Percentiles rank a stretch among this genome's conserved stretches.
Evolutionary conservation across 2,113 vertebrate species (phyloP).

Genomic region (Athene cunicularia): DNA sequence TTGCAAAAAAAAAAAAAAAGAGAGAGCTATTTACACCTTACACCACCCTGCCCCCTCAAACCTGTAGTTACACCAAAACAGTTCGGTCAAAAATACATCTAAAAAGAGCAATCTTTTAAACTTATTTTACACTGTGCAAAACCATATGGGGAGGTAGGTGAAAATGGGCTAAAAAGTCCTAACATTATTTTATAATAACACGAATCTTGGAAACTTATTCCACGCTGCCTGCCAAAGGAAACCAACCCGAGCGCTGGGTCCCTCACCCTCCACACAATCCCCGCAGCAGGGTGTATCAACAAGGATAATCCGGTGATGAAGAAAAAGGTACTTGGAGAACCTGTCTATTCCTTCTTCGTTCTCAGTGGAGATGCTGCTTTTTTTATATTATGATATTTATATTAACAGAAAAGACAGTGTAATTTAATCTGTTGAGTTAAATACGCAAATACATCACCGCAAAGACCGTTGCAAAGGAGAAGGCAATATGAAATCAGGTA

Average conservation of each 20-base stretch:
- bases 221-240: background rate
- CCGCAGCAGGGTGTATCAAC: background rate
- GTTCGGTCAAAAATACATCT: no score
- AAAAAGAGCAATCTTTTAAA: no score
- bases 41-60: no score
- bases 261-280: rapidly evolving
- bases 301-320: background rate
- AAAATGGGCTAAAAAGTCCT: no score
- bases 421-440: background rate
- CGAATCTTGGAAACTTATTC: no score
- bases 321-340: background rate
- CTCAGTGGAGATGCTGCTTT: background rate
- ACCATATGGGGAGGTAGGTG: no score
- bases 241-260: background rate
- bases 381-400: background rate
- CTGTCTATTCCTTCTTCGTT: background rate
- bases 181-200: no score
- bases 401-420: background rate
- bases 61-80: no score
- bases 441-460: background rate
- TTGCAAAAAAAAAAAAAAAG: no score
- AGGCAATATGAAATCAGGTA: background rate
- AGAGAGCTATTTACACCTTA: no score
- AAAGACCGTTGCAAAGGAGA: background rate
- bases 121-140: no score